Base-by-base conservation (phyloP, 1,140 invertebrate species). In the Aplysia californica region DNA sequence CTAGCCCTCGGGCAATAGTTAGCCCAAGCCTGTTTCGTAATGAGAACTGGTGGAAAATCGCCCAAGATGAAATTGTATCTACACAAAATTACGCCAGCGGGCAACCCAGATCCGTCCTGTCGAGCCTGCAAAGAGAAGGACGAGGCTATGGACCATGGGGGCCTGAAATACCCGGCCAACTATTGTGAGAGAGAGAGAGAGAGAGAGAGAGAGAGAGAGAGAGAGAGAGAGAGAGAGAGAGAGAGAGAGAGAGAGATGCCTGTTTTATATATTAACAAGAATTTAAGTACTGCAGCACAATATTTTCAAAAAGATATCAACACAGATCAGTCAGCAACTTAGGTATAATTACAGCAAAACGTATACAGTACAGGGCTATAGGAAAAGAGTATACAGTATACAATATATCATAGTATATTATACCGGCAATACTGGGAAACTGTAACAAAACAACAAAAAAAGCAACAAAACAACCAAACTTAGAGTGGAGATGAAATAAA, bases 281-380 rank as follows among this genome's bases (percentile, higher is more conserved):
- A 59, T 15, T 59, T 18, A 20, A n/a, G 59, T 18, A 91, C 93
- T 91, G 96, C 95, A 91, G 94, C 92, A 80, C 94, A 95, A 86
- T 93, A 95, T 76, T 93, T 92, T 71, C 20, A 72, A 26, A 59
- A 26, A 33, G 29, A 67, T n/a, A 55, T 38, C 29, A 35, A 56
- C 1, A 20, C 18, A 69, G 1, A 39, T 4, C 2, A 39, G 29
- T 29, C 3, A 29, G 0, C 10, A 50, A 50, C 44, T 15, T 50
- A 50, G 10, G 44, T 15, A 50, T n/a, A 50, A 50, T 15, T 50
- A 50, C 44, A 15, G 44, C 44, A 50, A 50, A 15, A 15, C n/a
- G 10, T n/a, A 50, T n/a, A 50, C 44, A 50, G 44, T 15, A 10
- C 10, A 50, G 44, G 10, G 44, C n/a, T 50, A 50, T 15, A n/a